A percentile compares a stretch with the other conserved stretches of the same genome.
These are phyloP conservation scores for Drosophila kuntzei DNA, from an alignment of 2,888 invertebrate species.

Conservation along the genomic window DNA sequence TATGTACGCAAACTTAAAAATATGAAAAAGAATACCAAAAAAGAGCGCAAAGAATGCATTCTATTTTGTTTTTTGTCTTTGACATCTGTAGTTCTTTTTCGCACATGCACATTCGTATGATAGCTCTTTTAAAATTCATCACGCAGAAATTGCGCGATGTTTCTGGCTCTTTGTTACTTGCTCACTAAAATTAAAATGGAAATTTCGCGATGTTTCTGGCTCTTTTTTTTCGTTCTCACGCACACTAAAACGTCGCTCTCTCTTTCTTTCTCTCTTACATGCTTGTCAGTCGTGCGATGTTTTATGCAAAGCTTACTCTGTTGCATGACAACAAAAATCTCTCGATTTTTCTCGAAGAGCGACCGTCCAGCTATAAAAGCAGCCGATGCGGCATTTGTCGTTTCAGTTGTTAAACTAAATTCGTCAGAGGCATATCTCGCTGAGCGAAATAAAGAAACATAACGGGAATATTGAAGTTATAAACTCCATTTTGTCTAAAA, in stretches of 20 bases:
- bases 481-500: not conserved
- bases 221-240: too few relatives aligned
- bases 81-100: not conserved
- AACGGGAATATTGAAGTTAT: not conserved
- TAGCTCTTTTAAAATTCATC: not conserved
- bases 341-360: slow-evolving; percentile 43
- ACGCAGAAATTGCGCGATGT: slow-evolving; percentile 9
- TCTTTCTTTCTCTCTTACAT: too few relatives aligned
- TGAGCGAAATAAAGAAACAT: slow-evolving; percentile 19
- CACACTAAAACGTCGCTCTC: too few relatives aligned
- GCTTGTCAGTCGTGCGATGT: slow-evolving; percentile 23
- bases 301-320: slow-evolving; percentile 6
- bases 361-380: slow-evolving; percentile 53
- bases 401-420: slow-evolving; percentile 34
- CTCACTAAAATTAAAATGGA: too few relatives aligned
- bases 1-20: not conserved
- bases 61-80: not conserved
- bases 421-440: slow-evolving; percentile 4
- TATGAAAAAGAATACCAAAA: not conserved
- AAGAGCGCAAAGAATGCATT: not conserved
- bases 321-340: not conserved
- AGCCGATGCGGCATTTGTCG: not conserved
- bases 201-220: too few relatives aligned
- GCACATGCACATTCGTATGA: not conserved
- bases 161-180: slow-evolving; percentile 5